Base-by-base conservation (phyloP, 1,140 invertebrate genomes). In the Trichogramma pretiosum region DNA sequence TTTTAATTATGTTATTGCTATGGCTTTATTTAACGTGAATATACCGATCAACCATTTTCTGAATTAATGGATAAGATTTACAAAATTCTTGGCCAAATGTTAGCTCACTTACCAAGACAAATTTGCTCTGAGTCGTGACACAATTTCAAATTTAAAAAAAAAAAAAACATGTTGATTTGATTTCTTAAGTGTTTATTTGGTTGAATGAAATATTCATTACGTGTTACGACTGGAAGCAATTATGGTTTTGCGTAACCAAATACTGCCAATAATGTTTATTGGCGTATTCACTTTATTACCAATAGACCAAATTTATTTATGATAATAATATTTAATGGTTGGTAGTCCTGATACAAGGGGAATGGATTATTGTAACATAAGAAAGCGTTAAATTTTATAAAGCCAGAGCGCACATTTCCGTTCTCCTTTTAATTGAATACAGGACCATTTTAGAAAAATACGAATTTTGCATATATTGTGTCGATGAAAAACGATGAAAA, bases 261-360 rank as follows among this genome's bases (percentile, higher is more conserved):
- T 70, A 70, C 69, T 69, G 68, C 65, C 68, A 65, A 64, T 63
- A 41, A 57, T 56, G 63, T 59, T 46, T 62, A 67, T 61, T 57
- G 67, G 67, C 64, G 67, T 70, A 70, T 72, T 68, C 64, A 68
- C 63, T 67, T 68, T 70, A 72, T 70, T 72, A 72, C 64, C 67
- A 63, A 70, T 70, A 72, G 66, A 72, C 68, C 68, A 72, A 72
- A 72, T 68, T 70, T 72, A 72, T 72, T 72, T 72, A 72, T 72
- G 68, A 70, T 70, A 69, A 71, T 71, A 71, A 69, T 70, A 72
- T 72, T 67, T 57, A 68, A 47, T 61, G 60, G 60, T 65, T 64
- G 60, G 56, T 68, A 63, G 58, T 69, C 61, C 60, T 64, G 58
- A 68, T 61, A 58, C 56, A 55, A 62, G 60, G 57, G 56, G 56